Evolutionary conservation across 2,888 invertebrate species (phyloP).

Genomic region (Scelioninae gen. 1): DNA sequence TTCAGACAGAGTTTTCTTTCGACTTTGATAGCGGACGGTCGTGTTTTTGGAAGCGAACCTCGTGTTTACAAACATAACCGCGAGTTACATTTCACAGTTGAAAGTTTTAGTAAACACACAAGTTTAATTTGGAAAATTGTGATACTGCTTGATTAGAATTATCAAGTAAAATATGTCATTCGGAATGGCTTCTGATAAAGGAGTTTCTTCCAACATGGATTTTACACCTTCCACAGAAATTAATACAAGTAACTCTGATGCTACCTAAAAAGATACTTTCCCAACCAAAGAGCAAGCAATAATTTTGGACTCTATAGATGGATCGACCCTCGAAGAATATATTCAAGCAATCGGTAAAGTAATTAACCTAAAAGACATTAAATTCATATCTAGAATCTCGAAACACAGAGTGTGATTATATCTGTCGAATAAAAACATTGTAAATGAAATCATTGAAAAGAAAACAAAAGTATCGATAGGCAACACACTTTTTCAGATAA

Average conservation of each 20-base stretch:
- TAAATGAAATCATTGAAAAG: conserved; percentile 29
- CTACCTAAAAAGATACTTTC: neutral
- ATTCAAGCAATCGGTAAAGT: neutral
- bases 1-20: too few relatives aligned
- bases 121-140: too few relatives aligned
- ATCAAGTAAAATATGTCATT: too few relatives aligned
- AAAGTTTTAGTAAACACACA: too few relatives aligned
- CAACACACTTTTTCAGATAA: conserved; percentile 18
- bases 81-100: too few relatives aligned
- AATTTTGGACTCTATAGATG: neutral
- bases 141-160: too few relatives aligned
- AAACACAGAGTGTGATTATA: conserved; percentile 43
- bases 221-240: too few relatives aligned
- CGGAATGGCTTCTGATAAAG: too few relatives aligned
- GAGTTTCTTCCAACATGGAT: too few relatives aligned
- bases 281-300: neutral
- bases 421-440: conserved; percentile 27
- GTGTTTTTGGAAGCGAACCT: too few relatives aligned
- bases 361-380: neutral
- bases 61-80: too few relatives aligned
- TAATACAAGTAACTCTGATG: neutral
- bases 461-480: conserved; percentile 35
- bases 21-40: too few relatives aligned
- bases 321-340: neutral
- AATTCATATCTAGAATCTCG: conserved; percentile 12